phyloP scores from a whole-genome alignment of 2,113 vertebrate genomes.

The Campylorhamphus procurvoides region DNA sequence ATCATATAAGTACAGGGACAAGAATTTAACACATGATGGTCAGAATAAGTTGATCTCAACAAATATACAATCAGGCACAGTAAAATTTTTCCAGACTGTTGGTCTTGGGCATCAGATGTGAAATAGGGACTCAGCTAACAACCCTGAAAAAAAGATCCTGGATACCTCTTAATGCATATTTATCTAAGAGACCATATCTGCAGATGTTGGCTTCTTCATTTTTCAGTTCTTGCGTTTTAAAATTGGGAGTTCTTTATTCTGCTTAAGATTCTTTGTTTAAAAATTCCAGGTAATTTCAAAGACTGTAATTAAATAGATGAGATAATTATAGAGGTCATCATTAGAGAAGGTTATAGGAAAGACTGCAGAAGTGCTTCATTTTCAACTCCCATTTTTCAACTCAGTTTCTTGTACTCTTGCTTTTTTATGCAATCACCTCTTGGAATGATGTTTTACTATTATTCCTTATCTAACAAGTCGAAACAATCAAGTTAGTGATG shows the following conservation, averaged over 20 bases:
- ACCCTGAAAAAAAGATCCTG: not conserved
- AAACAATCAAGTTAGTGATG: not conserved
- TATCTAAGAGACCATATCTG: not conserved
- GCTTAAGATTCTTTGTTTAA: not conserved
- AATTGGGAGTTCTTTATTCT: constrained; percentile 1
- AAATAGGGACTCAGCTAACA: not conserved
- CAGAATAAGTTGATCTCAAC: not conserved
- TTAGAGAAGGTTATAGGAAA: not conserved
- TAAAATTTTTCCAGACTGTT: not conserved
- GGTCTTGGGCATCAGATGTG: not conserved
- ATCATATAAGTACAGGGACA: not conserved
- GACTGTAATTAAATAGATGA: constrained; percentile 52
- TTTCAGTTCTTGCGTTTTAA: not conserved
- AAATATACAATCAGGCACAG: not conserved
- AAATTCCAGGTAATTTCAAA: not conserved
- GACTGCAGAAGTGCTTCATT: not conserved
- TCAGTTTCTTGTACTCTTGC: not conserved
- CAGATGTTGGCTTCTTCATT: not conserved
- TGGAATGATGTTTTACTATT: not conserved
- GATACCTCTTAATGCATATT: not conserved
- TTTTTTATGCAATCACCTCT: not conserved
- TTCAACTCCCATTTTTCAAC: constrained; percentile 10
- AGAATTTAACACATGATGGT: not conserved
- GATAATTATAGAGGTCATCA: constrained; percentile 57
- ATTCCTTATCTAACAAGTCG: not conserved